Conservation (phyloP, 1,140 invertebrate species). For the Littorina saxatilis region DNA sequence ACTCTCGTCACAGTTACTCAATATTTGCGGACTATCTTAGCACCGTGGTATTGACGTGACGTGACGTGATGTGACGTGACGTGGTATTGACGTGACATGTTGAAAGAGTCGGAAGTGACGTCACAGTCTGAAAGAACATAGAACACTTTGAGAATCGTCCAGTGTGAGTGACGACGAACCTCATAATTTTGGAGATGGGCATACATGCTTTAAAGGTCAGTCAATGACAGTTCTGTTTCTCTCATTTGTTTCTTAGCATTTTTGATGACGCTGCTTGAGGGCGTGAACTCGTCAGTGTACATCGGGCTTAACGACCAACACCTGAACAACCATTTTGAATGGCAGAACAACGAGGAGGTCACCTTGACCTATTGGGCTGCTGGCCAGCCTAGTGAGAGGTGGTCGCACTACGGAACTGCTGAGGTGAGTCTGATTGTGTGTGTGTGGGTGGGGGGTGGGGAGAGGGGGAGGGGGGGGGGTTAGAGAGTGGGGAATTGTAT, state of each 20-base stretch:
- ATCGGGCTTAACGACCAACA: constrained; percentile 54
- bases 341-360: constrained; percentile 57
- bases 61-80: too few relatives aligned
- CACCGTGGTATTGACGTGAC: too few relatives aligned
- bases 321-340: constrained; percentile 34
- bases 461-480: neutral
- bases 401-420: neutral
- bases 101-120: too few relatives aligned
- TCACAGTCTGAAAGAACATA: too few relatives aligned
- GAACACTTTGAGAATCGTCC: too few relatives aligned
- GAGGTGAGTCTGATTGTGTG: constrained; percentile 1
- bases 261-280: constrained; percentile 51
- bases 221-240: neutral
- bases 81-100: too few relatives aligned
- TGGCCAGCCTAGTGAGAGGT: constrained; percentile 54
- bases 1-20: too few relatives aligned
- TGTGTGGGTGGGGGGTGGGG: neutral
- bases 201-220: too few relatives aligned
- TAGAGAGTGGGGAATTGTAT: too few relatives aligned
- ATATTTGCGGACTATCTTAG: too few relatives aligned
- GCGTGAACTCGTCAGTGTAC: constrained; percentile 45
- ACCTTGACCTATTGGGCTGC: constrained; percentile 60
- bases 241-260: constrained; percentile 49
- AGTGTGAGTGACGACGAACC: too few relatives aligned
- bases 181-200: too few relatives aligned